Conservation (phyloP, 2,888 invertebrate species). For the Ornithoptera priamus region DNA sequence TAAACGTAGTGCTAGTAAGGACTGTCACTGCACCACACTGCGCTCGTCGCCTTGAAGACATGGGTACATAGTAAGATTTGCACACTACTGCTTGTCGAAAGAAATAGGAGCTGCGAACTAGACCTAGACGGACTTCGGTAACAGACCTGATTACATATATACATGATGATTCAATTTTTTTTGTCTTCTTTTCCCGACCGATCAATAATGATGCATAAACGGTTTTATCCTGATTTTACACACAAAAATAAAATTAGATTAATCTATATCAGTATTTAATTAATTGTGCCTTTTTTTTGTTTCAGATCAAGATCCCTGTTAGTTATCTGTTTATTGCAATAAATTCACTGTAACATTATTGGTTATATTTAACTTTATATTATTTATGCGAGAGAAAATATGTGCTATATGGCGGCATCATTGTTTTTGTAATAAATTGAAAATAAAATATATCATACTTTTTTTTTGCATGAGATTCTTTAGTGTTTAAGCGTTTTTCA, state of each 20-base stretch:
- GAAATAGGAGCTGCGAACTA: too few species aligned
- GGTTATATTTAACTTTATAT: not conserved
- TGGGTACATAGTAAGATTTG: too few species aligned
- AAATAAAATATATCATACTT: not conserved
- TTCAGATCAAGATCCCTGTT: not conserved
- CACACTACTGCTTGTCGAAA: too few species aligned
- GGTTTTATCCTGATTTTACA: conserved; percentile 31
- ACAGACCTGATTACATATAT: not conserved
- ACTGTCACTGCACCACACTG: too few species aligned
- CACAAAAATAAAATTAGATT: not conserved
- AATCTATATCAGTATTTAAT: not conserved
- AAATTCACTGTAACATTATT: not conserved
- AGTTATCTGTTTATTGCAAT: not conserved
- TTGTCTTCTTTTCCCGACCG: conserved; percentile 79
- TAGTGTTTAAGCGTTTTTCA: too few species aligned
- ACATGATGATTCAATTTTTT: conserved; percentile 50
- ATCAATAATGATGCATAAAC: conserved; percentile 54
- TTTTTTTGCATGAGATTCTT: too few species aligned
- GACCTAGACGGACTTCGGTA: too few species aligned
- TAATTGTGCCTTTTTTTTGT: not conserved
- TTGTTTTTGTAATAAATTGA: not conserved
- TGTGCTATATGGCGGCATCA: not conserved
- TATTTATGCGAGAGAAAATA: not conserved
- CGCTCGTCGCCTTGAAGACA: too few species aligned
- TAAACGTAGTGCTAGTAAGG: too few species aligned